These are phyloP conservation scores for Lates japonicus DNA, from an alignment of 2,797 vertebrate genomes.

Conservation along the genomic window DNA sequence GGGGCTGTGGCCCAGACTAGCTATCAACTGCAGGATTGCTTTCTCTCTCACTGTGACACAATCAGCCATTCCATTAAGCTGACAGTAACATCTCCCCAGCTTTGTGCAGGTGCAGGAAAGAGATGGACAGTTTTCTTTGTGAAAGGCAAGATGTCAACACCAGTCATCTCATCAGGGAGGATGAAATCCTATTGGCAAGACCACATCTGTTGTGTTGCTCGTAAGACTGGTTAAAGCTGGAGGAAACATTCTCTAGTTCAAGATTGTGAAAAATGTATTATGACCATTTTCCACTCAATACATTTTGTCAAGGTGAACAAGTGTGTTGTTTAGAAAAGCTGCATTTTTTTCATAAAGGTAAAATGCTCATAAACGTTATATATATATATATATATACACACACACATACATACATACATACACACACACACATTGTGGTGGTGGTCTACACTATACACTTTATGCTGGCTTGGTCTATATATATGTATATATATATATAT, in stretches of 20 bases:
- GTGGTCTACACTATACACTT: no score
- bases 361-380: no score
- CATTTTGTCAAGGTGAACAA: background rate
- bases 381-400: no score
- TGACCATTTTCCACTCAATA: background rate
- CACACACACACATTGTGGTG: no score
- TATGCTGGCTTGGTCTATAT: no score
- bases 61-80: background rate
- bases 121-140: background rate
- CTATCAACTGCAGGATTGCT: constrained; percentile 1
- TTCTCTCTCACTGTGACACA: background rate
- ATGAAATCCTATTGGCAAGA: no score
- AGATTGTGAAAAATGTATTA: no score
- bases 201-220: background rate
- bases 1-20: background rate
- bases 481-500: no score
- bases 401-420: no score
- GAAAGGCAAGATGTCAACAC: background rate
- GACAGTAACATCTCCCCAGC: background rate
- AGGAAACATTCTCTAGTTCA: background rate
- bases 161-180: background rate
- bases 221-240: background rate
- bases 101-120: background rate
- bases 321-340: no score
- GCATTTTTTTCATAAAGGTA: no score